Conservation (phyloP, 2,888 invertebrate species). For the Drosophila lacicola region DNA sequence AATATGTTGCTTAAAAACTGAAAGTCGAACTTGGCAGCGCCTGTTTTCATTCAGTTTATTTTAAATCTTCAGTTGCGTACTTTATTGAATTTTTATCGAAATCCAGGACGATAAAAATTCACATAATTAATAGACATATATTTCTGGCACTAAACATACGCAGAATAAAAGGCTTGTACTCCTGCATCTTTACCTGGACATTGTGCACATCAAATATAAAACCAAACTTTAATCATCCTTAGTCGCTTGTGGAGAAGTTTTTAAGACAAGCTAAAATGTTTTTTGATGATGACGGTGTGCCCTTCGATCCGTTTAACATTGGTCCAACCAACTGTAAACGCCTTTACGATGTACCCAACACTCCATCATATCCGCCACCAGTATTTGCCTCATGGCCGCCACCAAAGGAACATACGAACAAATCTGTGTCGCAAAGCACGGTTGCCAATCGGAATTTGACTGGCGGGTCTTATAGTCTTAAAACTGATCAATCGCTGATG, state of each 20-base stretch:
- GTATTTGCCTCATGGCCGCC: conserved; percentile 13
- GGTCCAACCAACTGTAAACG: conserved; percentile 25
- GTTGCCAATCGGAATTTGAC: conserved; percentile 3
- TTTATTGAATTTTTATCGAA: conserved; percentile 12
- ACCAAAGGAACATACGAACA: conserved; percentile 34
- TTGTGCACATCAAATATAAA: neutral
- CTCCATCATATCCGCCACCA: neutral
- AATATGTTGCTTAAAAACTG: neutral
- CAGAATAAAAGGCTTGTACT: neutral
- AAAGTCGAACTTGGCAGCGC: neutral
- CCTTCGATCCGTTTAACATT: conserved; percentile 59
- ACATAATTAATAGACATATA: conserved; percentile 4
- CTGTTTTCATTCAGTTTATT: conserved; percentile 4
- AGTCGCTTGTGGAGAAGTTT: neutral
- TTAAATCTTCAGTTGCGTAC: conserved; percentile 13
- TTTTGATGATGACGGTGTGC: conserved; percentile 30
- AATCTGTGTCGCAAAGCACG: conserved; percentile 39
- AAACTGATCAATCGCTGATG: conserved; percentile 14
- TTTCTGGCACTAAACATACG: conserved; percentile 17
- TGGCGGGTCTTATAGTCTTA: neutral
- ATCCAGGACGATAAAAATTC: conserved; percentile 19
- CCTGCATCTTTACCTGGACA: neutral
- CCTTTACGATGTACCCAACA: neutral
- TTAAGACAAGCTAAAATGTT: conserved; percentile 38
- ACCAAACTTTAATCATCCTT: neutral